Evolutionary conservation across 2,113 vertebrate genomes (phyloP).

Genomic region (Eurystomus gularis): DNA sequence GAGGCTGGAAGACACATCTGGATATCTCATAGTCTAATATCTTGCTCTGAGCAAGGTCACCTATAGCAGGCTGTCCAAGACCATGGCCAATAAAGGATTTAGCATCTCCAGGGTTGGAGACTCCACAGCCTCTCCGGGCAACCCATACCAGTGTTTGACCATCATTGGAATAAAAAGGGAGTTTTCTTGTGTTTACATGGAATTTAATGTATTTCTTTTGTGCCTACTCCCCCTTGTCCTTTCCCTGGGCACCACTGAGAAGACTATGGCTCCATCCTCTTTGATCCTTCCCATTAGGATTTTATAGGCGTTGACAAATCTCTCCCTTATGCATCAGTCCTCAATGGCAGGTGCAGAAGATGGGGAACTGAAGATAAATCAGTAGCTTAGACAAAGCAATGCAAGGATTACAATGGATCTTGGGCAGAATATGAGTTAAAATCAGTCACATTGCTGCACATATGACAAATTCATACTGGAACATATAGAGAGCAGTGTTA

Average conservation of each 20-base stretch:
- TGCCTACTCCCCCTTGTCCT: neutral
- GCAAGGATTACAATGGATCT: neutral
- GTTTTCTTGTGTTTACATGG: neutral
- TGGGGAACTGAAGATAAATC: neutral
- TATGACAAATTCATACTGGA: neutral
- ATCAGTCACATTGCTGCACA: neutral
- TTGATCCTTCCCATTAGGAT: neutral
- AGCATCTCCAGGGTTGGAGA: neutral
- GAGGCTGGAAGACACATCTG: neutral
- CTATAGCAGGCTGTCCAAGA: neutral
- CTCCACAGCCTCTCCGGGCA: neutral
- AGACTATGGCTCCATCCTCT: neutral
- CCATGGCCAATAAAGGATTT: neutral
- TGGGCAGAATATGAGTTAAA: neutral
- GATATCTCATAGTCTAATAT: neutral
- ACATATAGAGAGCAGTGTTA: neutral
- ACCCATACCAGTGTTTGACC: neutral
- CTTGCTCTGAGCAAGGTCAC: neutral
- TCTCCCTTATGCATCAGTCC: neutral
- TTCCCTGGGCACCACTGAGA: neutral
- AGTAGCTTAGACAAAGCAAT: neutral
- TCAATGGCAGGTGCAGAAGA: neutral
- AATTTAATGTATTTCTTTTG: neutral
- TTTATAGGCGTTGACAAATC: neutral
- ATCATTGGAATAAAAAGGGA: neutral